Percentiles rank a stretch among this genome's conserved stretches.
Conservation (phyloP, 2,113 vertebrate genomes). For the Alaudala cheleensis region DNA sequence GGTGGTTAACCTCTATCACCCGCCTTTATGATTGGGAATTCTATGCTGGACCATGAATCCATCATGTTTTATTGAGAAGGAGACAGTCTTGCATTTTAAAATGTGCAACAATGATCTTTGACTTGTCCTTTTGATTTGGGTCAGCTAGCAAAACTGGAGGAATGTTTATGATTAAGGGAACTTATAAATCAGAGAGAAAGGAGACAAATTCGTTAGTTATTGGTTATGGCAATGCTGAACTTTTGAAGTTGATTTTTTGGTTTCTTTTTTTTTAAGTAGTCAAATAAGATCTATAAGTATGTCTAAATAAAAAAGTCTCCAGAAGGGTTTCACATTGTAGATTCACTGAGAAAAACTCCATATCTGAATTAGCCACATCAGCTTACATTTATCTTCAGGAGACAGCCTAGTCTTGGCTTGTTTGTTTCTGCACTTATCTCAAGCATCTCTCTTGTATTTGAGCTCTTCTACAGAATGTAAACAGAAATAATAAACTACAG, state of each 20-base stretch:
- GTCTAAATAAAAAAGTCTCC: not conserved
- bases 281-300: not conserved
- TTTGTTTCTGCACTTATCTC: slow-evolving; percentile 37
- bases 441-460: not conserved
- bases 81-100: slow-evolving; percentile 61
- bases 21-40: slow-evolving; percentile 43
- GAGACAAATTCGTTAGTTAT: slow-evolving; percentile 11
- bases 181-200: slow-evolving; percentile 58
- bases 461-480: not conserved
- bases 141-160: slow-evolving; percentile 52
- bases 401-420: not conserved
- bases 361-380: not conserved
- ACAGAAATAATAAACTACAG: slow-evolving; percentile 16
- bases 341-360: not conserved
- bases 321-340: not conserved
- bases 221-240: not conserved
- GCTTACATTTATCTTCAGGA: not conserved
- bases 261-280: not conserved
- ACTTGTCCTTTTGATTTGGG: slow-evolving; percentile 63
- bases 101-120: slow-evolving; percentile 52
- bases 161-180: slow-evolving; percentile 60
- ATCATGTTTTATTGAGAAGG: slow-evolving; percentile 63
- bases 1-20: slow-evolving; percentile 57
- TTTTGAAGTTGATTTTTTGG: not conserved
- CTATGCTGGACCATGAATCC: slow-evolving; percentile 46